Evolutionary conservation across 2,113 vertebrate species (phyloP), one percentile per base, ranked within the genome.

Genomic region (Myxocyprinus asiaticus): DNA sequence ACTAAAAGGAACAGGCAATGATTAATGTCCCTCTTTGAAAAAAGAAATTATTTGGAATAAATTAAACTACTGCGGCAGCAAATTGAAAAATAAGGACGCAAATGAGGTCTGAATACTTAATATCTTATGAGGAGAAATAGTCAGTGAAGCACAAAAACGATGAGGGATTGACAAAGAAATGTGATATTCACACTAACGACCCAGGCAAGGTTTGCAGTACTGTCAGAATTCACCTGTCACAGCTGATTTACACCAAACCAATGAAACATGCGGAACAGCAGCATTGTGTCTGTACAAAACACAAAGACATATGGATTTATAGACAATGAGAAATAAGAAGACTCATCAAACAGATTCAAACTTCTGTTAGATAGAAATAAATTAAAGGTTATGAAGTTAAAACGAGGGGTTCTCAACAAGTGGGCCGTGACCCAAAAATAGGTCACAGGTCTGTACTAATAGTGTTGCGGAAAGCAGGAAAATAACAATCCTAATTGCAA

Each of bases 41-140:
- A 11, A 97, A 98, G 96, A 98, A 98, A 99, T 98, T 97, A 99
- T 98, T 98, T 98, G 96, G 96, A 99, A 99, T 98, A 99, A 98
- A 98, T 98, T 99, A 99, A 98, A 99, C 96, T 97, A 98, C 96
- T 98, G 98, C 97, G 94, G 96, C 98, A 98, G 97, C 97, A 99
- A 99, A 99, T 98, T 99, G 98, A 98, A 98, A 98, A 99, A 98
- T 99, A 99, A 99, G 97, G 97, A 99, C 98, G 97, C 98, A 99
- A 99, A 99, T 99, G 98, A 98, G 97, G 95, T 98, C 97, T 98
- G 98, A 99, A 98, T 98, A 96, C 97, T 97, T 98, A 97, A 98
- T 98, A 98, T 98, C 93, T 94, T 96, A 96, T 95, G 95, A 94
- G 94, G 94, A 94, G 93, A 96, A 97, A 95, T 91, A 94, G 95